Percentiles rank a stretch among this genome's conserved stretches.
These are phyloP conservation scores for Betta splendens DNA, from an alignment of 2,797 vertebrate species.

Conservation along the genomic window DNA sequence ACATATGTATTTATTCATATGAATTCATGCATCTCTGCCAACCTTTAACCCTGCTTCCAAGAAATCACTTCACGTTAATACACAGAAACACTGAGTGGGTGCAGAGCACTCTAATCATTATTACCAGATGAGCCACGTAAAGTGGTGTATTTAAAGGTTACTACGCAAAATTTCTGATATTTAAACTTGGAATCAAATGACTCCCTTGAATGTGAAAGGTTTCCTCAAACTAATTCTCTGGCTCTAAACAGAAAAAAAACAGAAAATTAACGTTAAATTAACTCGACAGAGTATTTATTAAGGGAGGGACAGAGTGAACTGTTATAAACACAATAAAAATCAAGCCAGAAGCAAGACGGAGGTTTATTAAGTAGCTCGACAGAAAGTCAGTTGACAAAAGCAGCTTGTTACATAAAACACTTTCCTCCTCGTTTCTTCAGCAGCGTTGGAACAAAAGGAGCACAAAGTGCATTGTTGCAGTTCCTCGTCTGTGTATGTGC, in stretches of 20 bases:
- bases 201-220: not conserved
- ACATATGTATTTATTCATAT: not conserved
- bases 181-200: not conserved
- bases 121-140: not conserved
- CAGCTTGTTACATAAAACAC: slow-evolving; percentile 8
- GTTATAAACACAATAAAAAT: slow-evolving; percentile 1
- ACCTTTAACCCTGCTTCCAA: not conserved
- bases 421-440: slow-evolving; percentile 30
- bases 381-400: slow-evolving; percentile 5
- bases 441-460: slow-evolving; percentile 11
- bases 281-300: not conserved
- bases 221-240: not conserved
- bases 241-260: not conserved
- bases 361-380: not conserved
- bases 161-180: not conserved
- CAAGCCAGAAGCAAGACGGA: not conserved
- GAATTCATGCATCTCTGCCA: not conserved
- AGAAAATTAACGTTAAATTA: not conserved
- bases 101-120: slow-evolving; percentile 5
- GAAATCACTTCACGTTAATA: slow-evolving; percentile 2
- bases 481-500: slow-evolving; percentile 6
- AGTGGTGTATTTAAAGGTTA: not conserved
- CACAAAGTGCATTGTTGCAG: slow-evolving; percentile 7
- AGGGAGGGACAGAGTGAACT: not conserved
- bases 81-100: not conserved